A percentile compares a stretch with the other conserved stretches of the same genome.
These are phyloP conservation scores for Catalaphyllia jardinei DNA, from an alignment of 64 coral and sea anemone genomes.

Conservation along the genomic window DNA sequence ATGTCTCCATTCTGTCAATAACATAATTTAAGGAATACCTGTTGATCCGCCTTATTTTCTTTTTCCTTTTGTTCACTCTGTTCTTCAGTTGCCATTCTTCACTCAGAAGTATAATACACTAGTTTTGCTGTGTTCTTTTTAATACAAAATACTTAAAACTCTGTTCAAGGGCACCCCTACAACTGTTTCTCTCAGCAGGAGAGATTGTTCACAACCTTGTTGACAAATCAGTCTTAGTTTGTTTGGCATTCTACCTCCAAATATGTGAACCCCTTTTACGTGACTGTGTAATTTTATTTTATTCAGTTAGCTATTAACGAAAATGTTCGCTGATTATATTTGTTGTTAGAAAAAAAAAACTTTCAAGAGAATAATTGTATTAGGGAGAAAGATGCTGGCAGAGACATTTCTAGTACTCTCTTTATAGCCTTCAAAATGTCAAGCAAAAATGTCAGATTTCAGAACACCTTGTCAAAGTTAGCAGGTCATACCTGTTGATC, in stretches of 20 bases:
- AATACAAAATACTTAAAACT: neutral
- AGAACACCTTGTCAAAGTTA: neutral
- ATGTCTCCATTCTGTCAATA: neutral
- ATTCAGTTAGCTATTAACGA: neutral
- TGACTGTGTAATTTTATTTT: constrained; percentile 13
- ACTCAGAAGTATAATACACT: neutral
- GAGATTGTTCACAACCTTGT: neutral
- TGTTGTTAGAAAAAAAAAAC: neutral
- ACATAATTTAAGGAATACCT: constrained; percentile 11
- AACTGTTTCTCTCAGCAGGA: constrained; percentile 18
- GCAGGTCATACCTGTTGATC: constrained; percentile 5
- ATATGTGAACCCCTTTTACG: neutral
- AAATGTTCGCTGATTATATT: neutral
- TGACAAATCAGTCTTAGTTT: constrained; percentile 20
- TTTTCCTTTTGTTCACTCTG: neutral
- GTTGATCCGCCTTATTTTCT: neutral
- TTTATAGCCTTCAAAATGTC: neutral
- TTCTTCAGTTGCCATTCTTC: constrained; percentile 8
- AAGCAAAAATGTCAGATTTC: neutral
- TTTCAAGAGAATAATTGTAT: neutral
- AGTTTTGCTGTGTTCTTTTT: neutral
- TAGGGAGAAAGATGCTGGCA: neutral
- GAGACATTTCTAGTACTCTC: no score
- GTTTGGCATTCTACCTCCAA: constrained; percentile 5
- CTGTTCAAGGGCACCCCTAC: neutral